These are phyloP conservation scores for Lottia scabra DNA, from an alignment of 2,888 invertebrate species.

Conservation along the genomic window DNA sequence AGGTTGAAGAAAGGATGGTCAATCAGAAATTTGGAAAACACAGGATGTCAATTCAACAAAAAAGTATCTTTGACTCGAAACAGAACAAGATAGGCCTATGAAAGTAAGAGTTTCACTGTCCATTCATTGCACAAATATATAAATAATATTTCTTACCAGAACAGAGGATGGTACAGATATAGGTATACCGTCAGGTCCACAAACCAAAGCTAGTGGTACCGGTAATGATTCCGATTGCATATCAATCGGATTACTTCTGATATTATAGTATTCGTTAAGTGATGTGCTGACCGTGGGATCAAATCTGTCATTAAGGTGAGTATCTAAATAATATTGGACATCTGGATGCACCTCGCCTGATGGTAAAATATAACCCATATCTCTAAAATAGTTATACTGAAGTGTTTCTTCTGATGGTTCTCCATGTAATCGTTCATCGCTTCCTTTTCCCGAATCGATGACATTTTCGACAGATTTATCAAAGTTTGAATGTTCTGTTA, in stretches of 20 bases:
- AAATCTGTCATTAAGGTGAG: neutral
- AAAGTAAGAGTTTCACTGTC: too few relatives aligned
- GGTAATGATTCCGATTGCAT: neutral
- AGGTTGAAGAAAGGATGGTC: too few relatives aligned
- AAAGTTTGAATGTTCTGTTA: too few relatives aligned
- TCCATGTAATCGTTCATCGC: neutral
- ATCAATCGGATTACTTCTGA: neutral
- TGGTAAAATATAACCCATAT: neutral
- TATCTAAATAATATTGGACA: neutral
- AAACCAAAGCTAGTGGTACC: neutral
- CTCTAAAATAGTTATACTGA: neutral
- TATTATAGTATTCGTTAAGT: neutral
- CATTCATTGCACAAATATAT: too few relatives aligned
- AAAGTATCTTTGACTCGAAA: too few relatives aligned
- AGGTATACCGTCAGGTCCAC: neutral
- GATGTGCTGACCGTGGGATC: neutral
- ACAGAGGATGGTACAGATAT: neutral
- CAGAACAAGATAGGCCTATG: too few relatives aligned
- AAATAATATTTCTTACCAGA: too few relatives aligned
- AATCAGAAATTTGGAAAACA: too few relatives aligned
- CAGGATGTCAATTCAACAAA: too few relatives aligned
- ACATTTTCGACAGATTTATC: neutral
- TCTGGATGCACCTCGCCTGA: neutral
- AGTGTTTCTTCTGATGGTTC: slow-evolving; percentile 12
- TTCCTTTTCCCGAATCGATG: neutral